Evolutionary conservation across 2,888 invertebrate species (phyloP).

Genomic region (Diaphora mendica): DNA sequence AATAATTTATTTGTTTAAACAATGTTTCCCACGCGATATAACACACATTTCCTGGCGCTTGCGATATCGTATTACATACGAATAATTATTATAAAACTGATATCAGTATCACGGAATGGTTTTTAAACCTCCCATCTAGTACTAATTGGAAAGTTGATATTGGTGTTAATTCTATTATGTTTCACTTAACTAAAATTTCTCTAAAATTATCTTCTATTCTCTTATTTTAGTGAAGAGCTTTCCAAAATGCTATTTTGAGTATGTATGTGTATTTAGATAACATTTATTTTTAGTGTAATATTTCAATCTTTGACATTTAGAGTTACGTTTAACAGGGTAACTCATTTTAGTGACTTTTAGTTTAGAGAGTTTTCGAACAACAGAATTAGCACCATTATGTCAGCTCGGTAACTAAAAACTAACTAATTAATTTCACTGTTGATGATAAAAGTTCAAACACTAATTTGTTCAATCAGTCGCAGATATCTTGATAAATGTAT

Average conservation of each 20-base stretch:
- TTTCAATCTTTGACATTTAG: no score
- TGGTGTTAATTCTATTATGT: no score
- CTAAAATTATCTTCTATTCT: no score
- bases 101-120: conserved; percentile 12
- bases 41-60: conserved; percentile 41
- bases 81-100: conserved; percentile 14
- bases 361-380: no score
- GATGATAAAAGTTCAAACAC: conserved; percentile 14
- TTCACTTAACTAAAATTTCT: no score
- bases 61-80: conserved; percentile 43
- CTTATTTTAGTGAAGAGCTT: no score
- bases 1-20: conserved; percentile 46
- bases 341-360: no score
- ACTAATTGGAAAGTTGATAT: conserved; percentile 48
- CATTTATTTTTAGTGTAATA: no score
- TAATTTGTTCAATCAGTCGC: conserved; percentile 16
- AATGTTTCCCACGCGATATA: conserved; percentile 49
- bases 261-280: no score
- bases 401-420: conserved; percentile 35
- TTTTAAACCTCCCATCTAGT: conserved; percentile 24
- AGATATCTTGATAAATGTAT: conserved; percentile 11
- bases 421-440: conserved; percentile 39
- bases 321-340: no score
- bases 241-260: no score
- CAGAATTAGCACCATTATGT: not conserved